Evolutionary conservation across 2,888 invertebrate genomes (phyloP).

Genomic region (Epicampocera succincta): DNA sequence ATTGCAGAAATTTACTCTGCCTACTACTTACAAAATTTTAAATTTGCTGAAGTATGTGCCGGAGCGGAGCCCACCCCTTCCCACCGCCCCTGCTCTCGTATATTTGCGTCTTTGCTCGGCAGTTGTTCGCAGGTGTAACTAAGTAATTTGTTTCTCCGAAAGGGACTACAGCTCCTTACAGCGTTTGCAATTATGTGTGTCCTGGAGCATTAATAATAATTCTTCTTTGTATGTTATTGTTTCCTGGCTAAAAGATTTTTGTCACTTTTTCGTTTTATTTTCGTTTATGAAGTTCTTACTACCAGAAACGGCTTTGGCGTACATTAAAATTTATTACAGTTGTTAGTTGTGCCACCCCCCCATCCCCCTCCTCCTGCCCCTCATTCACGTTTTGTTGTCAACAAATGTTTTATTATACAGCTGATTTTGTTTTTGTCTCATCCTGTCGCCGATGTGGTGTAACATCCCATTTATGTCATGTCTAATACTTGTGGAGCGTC

Average conservation of each 20-base stretch:
- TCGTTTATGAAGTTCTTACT: constrained; percentile 38
- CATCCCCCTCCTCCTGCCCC: too few species aligned
- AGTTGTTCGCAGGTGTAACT: constrained; percentile 61
- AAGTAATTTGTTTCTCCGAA: constrained; percentile 9
- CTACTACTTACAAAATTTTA: not conserved
- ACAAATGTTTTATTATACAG: constrained; percentile 37
- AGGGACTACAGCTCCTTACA: not conserved
- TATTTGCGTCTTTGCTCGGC: not conserved
- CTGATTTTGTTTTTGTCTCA: constrained; percentile 17
- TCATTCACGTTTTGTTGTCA: constrained; percentile 2
- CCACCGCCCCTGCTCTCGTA: not conserved
- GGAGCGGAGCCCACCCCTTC: too few species aligned
- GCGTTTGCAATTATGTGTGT: constrained; percentile 54
- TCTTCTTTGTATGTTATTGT: constrained; percentile 20
- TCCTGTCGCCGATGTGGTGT: too few species aligned
- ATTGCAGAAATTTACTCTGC: constrained; percentile 38
- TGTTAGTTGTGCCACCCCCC: not conserved
- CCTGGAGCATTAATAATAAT: constrained; percentile 61
- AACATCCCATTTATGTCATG: not conserved
- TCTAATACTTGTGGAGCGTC: constrained; percentile 1
- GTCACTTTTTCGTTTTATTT: constrained; percentile 31
- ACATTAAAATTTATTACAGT: constrained; percentile 58
- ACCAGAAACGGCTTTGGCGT: constrained; percentile 39
- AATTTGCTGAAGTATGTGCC: constrained; percentile 2
- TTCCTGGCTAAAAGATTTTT: constrained; percentile 17